Conservation (phyloP, 2,888 invertebrate genomes). For the Drosophila affinis region DNA sequence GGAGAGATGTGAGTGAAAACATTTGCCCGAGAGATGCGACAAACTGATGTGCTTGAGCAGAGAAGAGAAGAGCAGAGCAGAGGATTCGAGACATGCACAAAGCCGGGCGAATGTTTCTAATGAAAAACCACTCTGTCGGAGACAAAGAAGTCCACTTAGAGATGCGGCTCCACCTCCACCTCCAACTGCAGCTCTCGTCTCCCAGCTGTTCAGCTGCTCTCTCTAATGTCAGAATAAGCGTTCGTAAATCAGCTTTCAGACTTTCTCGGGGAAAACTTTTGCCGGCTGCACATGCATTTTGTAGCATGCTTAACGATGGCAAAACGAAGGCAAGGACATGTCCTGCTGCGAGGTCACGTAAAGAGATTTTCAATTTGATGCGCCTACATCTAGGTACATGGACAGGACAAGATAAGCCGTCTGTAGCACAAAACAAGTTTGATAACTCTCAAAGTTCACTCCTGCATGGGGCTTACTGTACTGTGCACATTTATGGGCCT, state of each 20-base stretch:
- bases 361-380: slow-evolving; percentile 57
- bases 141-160: slow-evolving; percentile 61
- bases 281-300: slow-evolving; percentile 69
- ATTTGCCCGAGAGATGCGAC: slow-evolving; percentile 20
- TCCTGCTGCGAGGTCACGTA: slow-evolving; percentile 55
- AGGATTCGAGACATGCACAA: slow-evolving; percentile 16
- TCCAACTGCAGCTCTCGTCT: slow-evolving; percentile 6
- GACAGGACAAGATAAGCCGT: slow-evolving; percentile 3
- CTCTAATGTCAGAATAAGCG: slow-evolving; percentile 57
- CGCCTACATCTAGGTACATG: slow-evolving; percentile 43
- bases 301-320: slow-evolving; percentile 63
- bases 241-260: slow-evolving; percentile 17
- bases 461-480: slow-evolving; percentile 2
- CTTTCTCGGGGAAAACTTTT: slow-evolving; percentile 39
- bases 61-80: slow-evolving; percentile 1
- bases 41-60: slow-evolving; percentile 39
- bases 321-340: slow-evolving; percentile 53
- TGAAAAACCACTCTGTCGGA: slow-evolving; percentile 72
- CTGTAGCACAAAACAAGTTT: slow-evolving; percentile 9
- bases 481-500: slow-evolving; percentile 27
- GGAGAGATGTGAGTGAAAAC: slow-evolving; percentile 31
- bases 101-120: slow-evolving; percentile 49
- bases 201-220: neutral
- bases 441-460: neutral
- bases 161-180: slow-evolving; percentile 31